Percentiles rank a stretch among this genome's conserved stretches.
These are phyloP conservation scores for Melanocharis versteri DNA, from an alignment of 2,113 vertebrate genomes.

Conservation along the genomic window DNA sequence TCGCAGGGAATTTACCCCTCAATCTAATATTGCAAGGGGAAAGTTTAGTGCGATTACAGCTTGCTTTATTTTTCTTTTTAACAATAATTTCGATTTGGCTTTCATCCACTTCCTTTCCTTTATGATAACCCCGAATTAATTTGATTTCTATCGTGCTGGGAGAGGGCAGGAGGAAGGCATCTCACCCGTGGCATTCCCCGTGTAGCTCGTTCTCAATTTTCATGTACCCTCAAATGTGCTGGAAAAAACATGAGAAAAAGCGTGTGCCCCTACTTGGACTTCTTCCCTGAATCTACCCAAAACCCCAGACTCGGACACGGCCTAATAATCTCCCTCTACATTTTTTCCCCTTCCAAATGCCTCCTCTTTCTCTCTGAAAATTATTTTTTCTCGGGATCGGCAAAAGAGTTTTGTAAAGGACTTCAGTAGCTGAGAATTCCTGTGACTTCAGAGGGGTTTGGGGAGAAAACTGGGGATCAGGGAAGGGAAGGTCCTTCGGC, in stretches of 20 bases:
- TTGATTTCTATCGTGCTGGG: not conserved
- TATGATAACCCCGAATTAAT: not conserved
- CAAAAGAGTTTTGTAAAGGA: not conserved
- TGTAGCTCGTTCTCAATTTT: not conserved
- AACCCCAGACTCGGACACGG: not conserved
- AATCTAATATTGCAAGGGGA: not conserved
- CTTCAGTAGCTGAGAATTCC: accelerated
- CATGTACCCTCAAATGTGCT: accelerated
- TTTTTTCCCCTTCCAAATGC: not conserved
- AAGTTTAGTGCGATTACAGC: not conserved
- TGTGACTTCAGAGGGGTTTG: not conserved
- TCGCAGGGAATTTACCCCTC: not conserved
- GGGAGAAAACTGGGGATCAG: not conserved
- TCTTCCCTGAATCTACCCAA: not conserved
- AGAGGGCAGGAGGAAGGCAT: not conserved
- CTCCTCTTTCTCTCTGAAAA: not conserved
- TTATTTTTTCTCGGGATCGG: not conserved
- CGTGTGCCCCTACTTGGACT: accelerated
- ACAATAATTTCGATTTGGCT: not conserved
- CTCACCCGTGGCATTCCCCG: not conserved
- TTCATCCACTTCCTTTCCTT: not conserved
- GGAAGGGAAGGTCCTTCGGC: not conserved
- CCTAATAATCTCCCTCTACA: not conserved
- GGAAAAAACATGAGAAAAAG: not conserved
- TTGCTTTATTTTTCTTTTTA: not conserved